Percentiles rank a stretch among this genome's conserved stretches.
Evolutionary conservation across 2,797 vertebrate species (phyloP).

Genomic region (Centroberyx gerrardi): DNA sequence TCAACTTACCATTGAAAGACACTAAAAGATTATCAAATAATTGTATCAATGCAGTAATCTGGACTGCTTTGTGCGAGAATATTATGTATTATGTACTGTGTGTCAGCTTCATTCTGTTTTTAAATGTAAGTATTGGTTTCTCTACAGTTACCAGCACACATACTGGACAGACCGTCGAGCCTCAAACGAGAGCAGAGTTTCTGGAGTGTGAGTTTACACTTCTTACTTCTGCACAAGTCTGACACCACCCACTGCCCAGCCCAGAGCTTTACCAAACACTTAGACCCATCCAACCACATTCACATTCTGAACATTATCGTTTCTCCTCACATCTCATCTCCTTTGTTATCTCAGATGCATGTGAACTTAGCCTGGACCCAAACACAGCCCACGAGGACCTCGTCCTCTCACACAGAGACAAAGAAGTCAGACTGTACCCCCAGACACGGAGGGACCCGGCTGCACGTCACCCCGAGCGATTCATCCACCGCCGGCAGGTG

Average conservation of each 20-base stretch:
- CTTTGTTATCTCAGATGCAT: slow-evolving; percentile 62
- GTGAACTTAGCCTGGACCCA: slow-evolving; percentile 68
- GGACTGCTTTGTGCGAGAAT: too few species aligned
- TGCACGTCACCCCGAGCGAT: slow-evolving; percentile 29
- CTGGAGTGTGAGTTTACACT: slow-evolving; percentile 71
- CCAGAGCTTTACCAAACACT: not conserved
- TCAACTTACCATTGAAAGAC: not conserved
- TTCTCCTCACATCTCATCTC: not conserved
- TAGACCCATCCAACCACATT: not conserved
- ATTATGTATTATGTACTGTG: too few species aligned
- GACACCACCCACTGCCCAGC: not conserved
- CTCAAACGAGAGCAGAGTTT: slow-evolving; percentile 71
- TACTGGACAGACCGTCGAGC: slow-evolving; percentile 27
- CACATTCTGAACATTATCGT: not conserved
- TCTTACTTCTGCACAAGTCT: not conserved
- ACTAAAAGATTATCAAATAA: not conserved
- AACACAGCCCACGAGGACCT: slow-evolving; percentile 70
- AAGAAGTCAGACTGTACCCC: slow-evolving; percentile 46
- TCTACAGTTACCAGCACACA: not conserved
- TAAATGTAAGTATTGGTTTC: not conserved
- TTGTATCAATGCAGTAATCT: not conserved
- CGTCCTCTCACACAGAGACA: slow-evolving; percentile 49
- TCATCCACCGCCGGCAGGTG: slow-evolving; percentile 59
- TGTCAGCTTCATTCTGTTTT: too few species aligned
- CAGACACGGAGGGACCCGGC: not conserved